Conservation (phyloP, 2,113 vertebrate species). For the Brevimyrus niger region DNA sequence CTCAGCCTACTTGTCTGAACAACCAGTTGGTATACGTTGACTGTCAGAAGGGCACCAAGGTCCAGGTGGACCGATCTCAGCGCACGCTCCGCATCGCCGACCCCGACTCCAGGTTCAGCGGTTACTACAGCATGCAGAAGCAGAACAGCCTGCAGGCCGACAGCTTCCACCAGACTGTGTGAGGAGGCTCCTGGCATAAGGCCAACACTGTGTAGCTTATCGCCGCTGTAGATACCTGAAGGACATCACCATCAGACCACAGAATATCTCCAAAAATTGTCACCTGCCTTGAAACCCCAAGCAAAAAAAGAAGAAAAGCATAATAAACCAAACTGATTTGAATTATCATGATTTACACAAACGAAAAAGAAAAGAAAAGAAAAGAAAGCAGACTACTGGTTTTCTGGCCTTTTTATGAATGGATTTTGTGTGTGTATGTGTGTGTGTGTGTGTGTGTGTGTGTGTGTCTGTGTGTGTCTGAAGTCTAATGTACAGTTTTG, state of each 20-base stretch:
- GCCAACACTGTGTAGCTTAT: slow-evolving; percentile 10
- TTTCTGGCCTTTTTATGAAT: slow-evolving; percentile 36
- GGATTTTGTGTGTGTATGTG: slow-evolving; percentile 17
- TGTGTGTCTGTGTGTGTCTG: slow-evolving; percentile 14
- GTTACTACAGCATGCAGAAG: slow-evolving; percentile 89
- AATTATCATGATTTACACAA: slow-evolving; percentile 39
- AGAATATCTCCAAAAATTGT: slow-evolving; percentile 14
- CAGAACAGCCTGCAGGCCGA: slow-evolving; percentile 82
- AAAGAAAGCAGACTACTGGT: slow-evolving; percentile 19
- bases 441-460: slow-evolving; percentile 42
- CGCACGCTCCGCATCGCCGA: slow-evolving; percentile 81
- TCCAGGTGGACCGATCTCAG: slow-evolving; percentile 75
- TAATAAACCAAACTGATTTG: slow-evolving; percentile 29
- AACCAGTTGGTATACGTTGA: slow-evolving; percentile 82
- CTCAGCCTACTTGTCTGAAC: slow-evolving; percentile 77
- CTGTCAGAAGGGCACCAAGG: slow-evolving; percentile 79
- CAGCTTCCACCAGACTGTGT: slow-evolving; percentile 88
- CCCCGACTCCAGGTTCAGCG: slow-evolving; percentile 80
- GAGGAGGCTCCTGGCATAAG: slow-evolving; percentile 50
- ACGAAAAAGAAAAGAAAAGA: slow-evolving; percentile 19
- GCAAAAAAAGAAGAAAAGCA: slow-evolving; percentile 3
- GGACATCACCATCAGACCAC: slow-evolving; percentile 24
- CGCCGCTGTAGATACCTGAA: slow-evolving; percentile 14
- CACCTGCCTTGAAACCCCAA: slow-evolving; percentile 26
- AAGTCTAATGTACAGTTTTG: slow-evolving; percentile 63